Evolutionary conservation across 2,797 vertebrate genomes (phyloP), one percentile per base, ranked within the genome.

Genomic region (Rhinoraja longicauda): DNA sequence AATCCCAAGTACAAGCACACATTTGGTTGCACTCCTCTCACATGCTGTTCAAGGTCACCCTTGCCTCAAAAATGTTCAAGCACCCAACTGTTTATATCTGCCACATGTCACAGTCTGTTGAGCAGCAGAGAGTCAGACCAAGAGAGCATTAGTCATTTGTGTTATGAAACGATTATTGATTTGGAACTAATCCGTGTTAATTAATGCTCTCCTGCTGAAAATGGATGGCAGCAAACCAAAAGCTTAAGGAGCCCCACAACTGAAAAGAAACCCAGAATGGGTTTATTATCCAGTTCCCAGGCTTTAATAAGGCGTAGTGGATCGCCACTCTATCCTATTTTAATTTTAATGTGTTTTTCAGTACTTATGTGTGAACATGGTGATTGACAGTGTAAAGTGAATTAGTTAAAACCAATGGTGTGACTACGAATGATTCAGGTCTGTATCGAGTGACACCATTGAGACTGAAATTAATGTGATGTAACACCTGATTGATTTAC

Each of bases 401-500:
- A 88, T 88, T 88, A 67, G 59, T 88, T 88, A 64, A 88, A 88
- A 88, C 29, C 59, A 64, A 67, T 67, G 21, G 84, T 88, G 84
- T 88, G 84, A 88, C 84, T 67, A 64, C 7, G 62, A 88, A 88
- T 88, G 59, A 88, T 88, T 67, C 59, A 73, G 75, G 39, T 75
- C 90, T 15, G 39, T 92, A 92, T 92, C 70, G 13, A 29, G 39
- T 92, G 90, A 92, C 67, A 92, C 90, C 8, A 53, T 91, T 13
- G 70, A 92, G 39, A 21, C 90, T 75, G 90, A 92, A 93, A 92
- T 92, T 79, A 93, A 53, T n/a, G 70, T 78, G 78, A 86, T 93
- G 93, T 90, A 93, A 81, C 26, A 90, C 64, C 90, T 81, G 77
- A 88, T 93, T 70, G 32, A 62, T 79, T 93, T 72, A 57, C 91